phyloP scores from a whole-genome alignment of 2,113 vertebrate genomes.

The Oreochromis niloticus region DNA sequence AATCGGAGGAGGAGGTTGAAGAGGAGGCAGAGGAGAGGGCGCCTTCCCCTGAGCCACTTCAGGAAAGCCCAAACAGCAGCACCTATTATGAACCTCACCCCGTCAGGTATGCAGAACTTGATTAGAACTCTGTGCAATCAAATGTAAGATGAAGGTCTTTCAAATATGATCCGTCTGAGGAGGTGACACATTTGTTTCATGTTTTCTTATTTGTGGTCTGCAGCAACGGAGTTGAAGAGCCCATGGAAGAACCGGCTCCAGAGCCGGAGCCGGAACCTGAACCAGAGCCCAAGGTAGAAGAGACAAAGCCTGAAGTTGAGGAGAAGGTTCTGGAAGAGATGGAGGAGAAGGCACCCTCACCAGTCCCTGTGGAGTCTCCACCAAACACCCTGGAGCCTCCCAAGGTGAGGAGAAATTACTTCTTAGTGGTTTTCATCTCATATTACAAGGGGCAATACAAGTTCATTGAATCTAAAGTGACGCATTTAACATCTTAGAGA shows the following conservation, averaged over 20 bases:
- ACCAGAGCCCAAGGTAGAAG: conserved; percentile 78
- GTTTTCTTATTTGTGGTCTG: background rate
- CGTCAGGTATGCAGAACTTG: conserved; percentile 77
- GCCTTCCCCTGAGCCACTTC: conserved; percentile 85
- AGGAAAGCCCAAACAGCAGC: conserved; percentile 82
- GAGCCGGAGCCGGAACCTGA: conserved; percentile 65
- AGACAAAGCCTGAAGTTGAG: conserved; percentile 80
- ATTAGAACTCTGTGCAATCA: background rate
- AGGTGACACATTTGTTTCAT: background rate
- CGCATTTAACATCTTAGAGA: background rate
- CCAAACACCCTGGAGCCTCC: conserved; percentile 85
- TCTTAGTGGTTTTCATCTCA: background rate
- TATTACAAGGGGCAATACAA: background rate
- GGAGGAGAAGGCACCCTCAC: conserved; percentile 87
- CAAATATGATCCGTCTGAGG: background rate
- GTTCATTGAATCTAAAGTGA: background rate
- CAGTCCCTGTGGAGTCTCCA: conserved; percentile 84
- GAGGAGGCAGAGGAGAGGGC: conserved; percentile 89
- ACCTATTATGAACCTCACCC: conserved; percentile 87
- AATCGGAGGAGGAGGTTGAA: conserved; percentile 94
- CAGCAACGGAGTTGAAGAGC: conserved; percentile 72
- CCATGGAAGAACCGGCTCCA: conserved; percentile 67
- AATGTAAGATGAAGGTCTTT: background rate
- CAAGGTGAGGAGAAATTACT: conserved; percentile 72
- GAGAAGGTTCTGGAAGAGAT: conserved; percentile 87